A percentile compares a stretch with the other conserved stretches of the same genome.
Evolutionary conservation across 2,797 vertebrate species (phyloP).

Genomic region (Alosa sapidissima): DNA sequence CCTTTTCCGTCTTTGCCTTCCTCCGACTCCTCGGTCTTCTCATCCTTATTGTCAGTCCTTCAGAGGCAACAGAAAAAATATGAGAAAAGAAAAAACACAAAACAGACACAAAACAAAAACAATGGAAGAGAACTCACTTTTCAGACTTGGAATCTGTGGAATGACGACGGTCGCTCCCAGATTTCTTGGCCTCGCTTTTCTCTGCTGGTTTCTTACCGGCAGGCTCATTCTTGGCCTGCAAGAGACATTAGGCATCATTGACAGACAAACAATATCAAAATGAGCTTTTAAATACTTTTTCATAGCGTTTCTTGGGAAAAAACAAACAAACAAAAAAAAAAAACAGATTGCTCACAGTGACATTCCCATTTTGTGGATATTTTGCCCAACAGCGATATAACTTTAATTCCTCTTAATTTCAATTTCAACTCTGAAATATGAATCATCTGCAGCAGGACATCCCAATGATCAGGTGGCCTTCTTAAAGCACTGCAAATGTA

Average conservation of each 20-base stretch:
- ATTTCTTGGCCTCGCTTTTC: slow-evolving; percentile 80
- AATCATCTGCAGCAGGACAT: background rate
- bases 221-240: slow-evolving; percentile 95
- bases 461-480: background rate
- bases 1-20: slow-evolving; percentile 78
- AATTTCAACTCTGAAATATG: background rate
- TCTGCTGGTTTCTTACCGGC: slow-evolving; percentile 89
- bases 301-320: background rate
- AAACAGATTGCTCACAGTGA: background rate
- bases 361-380: too few relatives aligned
- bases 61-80: slow-evolving; percentile 19
- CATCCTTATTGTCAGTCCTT: slow-evolving; percentile 80
- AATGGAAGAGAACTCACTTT: slow-evolving; percentile 56
- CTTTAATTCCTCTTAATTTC: background rate
- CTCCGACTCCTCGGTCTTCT: slow-evolving; percentile 81
- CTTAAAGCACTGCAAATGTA: background rate
- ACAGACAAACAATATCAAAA: background rate
- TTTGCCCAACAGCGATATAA: background rate
- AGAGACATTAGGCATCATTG: background rate
- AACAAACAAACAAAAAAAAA: background rate
- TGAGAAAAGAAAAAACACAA: background rate
- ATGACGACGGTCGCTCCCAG: slow-evolving; percentile 75
- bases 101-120: background rate
- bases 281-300: background rate
- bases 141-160: slow-evolving; percentile 86